Conservation (phyloP, 2,888 invertebrate genomes). For the Cephus rjabovi region DNA sequence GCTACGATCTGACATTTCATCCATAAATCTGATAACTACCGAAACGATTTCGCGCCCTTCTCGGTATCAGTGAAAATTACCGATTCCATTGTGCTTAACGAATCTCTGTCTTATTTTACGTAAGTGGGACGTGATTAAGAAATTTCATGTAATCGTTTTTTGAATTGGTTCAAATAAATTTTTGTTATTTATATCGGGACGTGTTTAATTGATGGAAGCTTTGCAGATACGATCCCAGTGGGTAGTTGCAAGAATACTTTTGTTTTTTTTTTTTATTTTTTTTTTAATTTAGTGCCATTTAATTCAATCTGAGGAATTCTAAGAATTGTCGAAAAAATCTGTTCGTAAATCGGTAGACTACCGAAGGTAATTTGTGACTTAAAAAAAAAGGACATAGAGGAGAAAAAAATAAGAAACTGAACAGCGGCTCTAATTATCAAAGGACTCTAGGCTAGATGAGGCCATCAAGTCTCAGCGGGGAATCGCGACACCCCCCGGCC, state of each 20-base stretch:
- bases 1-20: constrained; percentile 9
- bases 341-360: not conserved
- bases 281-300: not conserved
- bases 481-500: constrained; percentile 60
- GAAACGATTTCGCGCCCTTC: constrained; percentile 31
- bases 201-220: not conserved
- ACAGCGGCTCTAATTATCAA: not conserved
- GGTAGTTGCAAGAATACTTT: not conserved
- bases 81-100: not conserved
- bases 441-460: constrained; percentile 57
- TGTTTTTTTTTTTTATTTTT: no score
- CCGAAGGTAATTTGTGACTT: not conserved
- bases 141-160: not conserved
- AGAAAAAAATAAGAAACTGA: constrained; percentile 21
- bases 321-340: not conserved
- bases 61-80: not conserved
- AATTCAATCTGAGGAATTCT: not conserved
- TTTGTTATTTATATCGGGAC: not conserved
- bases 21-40: constrained; percentile 35
- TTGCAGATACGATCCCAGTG: not conserved
- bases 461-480: constrained; percentile 64
- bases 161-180: not conserved
- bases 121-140: not conserved
- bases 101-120: not conserved
- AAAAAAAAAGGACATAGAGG: not conserved